These are phyloP conservation scores for Drosophila athabasca DNA, from an alignment of 1,140 invertebrate species.

Conservation along the genomic window DNA sequence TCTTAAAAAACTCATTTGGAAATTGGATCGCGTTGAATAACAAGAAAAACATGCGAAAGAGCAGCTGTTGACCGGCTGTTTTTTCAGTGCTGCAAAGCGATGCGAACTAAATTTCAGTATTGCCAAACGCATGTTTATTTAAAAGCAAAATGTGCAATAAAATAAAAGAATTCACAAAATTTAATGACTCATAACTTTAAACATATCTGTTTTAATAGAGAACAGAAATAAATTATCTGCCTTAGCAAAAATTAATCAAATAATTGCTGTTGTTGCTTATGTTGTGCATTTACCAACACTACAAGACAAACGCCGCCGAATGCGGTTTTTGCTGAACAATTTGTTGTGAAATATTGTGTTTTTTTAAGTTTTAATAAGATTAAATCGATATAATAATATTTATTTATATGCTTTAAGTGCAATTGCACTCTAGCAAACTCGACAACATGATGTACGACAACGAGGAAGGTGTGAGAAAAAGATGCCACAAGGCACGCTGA, in stretches of 20 bases:
- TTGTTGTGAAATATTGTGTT: conserved; percentile 31
- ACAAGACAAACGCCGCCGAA: conserved; percentile 41
- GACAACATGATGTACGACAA: conserved; percentile 80
- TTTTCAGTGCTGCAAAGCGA: conserved; percentile 46
- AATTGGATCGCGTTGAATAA: conserved; percentile 51
- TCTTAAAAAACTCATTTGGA: conserved; percentile 79
- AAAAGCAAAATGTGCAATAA: too few species aligned
- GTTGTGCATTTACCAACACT: conserved; percentile 16
- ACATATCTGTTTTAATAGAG: neutral
- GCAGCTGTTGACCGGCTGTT: conserved; percentile 47
- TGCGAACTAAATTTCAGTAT: too few species aligned
- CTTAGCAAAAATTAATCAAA: neutral
- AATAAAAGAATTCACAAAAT: too few species aligned
- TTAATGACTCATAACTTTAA: neutral
- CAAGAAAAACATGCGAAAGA: conserved; percentile 21
- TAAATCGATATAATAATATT: neutral
- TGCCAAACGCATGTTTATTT: neutral
- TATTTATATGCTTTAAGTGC: conserved; percentile 25
- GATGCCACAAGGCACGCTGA: conserved; percentile 29
- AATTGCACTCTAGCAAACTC: conserved; percentile 23
- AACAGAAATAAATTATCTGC: neutral
- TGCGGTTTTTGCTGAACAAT: conserved; percentile 28
- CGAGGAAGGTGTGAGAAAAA: conserved; percentile 68
- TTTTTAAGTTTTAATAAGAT: conserved; percentile 31
- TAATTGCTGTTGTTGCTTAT: neutral